phyloP scores from a whole-genome alignment of 2,797 vertebrate genomes.

The Tragelaphus eurycerus region DNA sequence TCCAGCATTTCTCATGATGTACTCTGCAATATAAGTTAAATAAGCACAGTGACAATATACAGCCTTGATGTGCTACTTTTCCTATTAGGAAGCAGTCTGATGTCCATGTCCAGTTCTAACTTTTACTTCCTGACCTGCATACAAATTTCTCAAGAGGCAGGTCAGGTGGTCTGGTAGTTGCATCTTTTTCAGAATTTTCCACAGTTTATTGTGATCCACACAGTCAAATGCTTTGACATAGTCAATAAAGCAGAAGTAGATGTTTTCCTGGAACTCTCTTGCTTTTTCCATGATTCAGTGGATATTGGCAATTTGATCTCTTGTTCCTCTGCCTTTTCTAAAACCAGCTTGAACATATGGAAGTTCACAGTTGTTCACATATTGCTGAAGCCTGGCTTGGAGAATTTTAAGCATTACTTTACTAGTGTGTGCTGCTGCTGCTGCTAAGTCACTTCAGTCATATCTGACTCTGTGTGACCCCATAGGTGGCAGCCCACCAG shows the following conservation, averaged over 20 bases:
- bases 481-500: too few relatives aligned
- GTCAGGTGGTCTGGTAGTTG: background rate
- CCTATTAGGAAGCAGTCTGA: background rate
- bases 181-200: too few relatives aligned
- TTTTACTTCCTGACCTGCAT: background rate
- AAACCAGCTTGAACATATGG: background rate
- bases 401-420: background rate
- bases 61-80: background rate
- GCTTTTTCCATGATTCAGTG: background rate
- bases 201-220: background rate
- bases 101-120: background rate
- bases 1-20: background rate
- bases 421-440: background rate
- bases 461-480: rapidly evolving
- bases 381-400: background rate
- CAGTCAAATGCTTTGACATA: background rate
- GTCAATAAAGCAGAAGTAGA: background rate
- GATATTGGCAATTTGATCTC: background rate
- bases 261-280: background rate
- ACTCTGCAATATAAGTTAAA: background rate
- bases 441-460: too few relatives aligned
- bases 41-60: background rate
- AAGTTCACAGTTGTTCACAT: background rate
- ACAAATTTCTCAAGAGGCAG: background rate
- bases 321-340: background rate